Evolutionary conservation across 2,797 vertebrate genomes (phyloP).

Genomic region (Microctenopoma stevenorrisi): DNA sequence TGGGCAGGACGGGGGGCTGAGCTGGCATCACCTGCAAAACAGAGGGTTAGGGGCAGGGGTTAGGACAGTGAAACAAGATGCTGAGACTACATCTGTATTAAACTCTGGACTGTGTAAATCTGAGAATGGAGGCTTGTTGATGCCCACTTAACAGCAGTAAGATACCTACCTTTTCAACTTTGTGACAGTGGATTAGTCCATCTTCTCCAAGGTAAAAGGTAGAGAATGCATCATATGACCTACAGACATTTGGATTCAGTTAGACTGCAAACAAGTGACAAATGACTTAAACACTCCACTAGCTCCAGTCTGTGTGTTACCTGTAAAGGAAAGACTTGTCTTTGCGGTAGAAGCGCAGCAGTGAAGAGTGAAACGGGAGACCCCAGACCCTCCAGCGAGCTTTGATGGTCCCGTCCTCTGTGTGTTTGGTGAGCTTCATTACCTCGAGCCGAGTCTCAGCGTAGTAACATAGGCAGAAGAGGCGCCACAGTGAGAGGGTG

Average conservation of each 20-base stretch:
- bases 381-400: conserved; percentile 91
- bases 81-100: not conserved
- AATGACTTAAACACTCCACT: not conserved
- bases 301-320: conserved; percentile 65
- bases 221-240: conserved; percentile 91
- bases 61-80: not conserved
- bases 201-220: conserved; percentile 91
- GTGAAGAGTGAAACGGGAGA: conserved; percentile 84
- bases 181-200: conserved; percentile 91
- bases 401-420: conserved; percentile 88
- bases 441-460: conserved; percentile 86
- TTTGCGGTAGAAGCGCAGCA: conserved; percentile 87
- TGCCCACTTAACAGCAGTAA: not conserved
- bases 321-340: conserved; percentile 89
- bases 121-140: not conserved
- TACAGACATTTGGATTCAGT: conserved; percentile 51
- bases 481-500: conserved; percentile 81
- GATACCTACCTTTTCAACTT: conserved; percentile 88
- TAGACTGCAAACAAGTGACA: not conserved
- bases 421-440: conserved; percentile 90
- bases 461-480: conserved; percentile 88
- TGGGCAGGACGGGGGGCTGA: conserved; percentile 80
- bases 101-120: too few relatives aligned
- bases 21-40: conserved; percentile 88
- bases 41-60: not conserved